These are phyloP conservation scores for Chydorus sphaericus DNA, from an alignment of 2,888 invertebrate genomes.

Conservation along the genomic window DNA sequence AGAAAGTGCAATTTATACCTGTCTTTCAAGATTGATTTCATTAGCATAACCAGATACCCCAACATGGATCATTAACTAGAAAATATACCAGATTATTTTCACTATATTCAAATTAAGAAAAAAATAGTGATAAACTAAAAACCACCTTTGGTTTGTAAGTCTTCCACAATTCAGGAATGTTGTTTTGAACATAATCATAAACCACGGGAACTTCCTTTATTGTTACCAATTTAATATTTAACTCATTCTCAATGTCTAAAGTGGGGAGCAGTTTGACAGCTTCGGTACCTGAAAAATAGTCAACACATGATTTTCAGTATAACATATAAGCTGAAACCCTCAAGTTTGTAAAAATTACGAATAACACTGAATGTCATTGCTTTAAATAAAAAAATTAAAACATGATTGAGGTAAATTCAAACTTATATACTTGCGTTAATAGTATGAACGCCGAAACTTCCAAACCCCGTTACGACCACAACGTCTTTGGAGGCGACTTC, in stretches of 20 bases:
- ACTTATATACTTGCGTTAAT: constrained; percentile 75
- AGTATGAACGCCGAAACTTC: constrained; percentile 53
- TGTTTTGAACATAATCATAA: constrained; percentile 49
- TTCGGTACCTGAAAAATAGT: too few relatives aligned
- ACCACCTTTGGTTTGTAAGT: constrained; percentile 52
- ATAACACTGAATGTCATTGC: too few relatives aligned
- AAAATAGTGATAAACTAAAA: neutral
- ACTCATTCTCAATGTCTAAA: constrained; percentile 35
- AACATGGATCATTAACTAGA: constrained; percentile 62
- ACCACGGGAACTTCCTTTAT: constrained; percentile 54
- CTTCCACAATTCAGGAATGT: constrained; percentile 51
- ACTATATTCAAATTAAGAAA: neutral
- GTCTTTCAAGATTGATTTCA: constrained; percentile 50
- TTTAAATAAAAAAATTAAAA: too few relatives aligned
- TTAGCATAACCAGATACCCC: constrained; percentile 51
- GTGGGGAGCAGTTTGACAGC: constrained; percentile 47
- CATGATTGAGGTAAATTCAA: too few relatives aligned
- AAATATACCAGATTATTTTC: constrained; percentile 18
- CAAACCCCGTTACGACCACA: constrained; percentile 59
- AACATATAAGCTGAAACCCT: too few relatives aligned
- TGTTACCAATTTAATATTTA: constrained; percentile 38
- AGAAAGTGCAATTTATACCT: too few relatives aligned
- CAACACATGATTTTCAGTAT: too few relatives aligned
- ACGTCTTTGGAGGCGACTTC: constrained; percentile 19
- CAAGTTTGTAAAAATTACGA: too few relatives aligned